Evolutionary conservation across 2,113 vertebrate genomes (phyloP).

Genomic region (Leptocoma aspasia): DNA sequence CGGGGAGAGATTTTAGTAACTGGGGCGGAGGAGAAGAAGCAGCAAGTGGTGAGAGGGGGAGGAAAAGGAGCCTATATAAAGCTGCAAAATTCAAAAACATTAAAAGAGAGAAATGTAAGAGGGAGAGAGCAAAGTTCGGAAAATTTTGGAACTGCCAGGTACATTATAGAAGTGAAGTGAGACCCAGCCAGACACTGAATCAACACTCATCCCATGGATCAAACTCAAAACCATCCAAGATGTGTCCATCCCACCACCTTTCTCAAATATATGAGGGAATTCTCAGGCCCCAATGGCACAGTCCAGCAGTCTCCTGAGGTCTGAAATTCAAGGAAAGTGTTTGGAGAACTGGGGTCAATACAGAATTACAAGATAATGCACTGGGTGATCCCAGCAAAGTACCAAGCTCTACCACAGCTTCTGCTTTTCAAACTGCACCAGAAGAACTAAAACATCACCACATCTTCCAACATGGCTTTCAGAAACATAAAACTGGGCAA

Average conservation of each 20-base stretch:
- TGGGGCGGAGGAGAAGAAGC: conserved; percentile 8
- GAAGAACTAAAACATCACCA: neutral
- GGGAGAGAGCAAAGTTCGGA: neutral
- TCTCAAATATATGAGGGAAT: accelerated
- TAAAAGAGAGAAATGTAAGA: neutral
- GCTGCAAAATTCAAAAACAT: neutral
- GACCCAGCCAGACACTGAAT: neutral
- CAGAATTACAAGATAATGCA: neutral
- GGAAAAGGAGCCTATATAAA: conserved; percentile 33
- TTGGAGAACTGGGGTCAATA: neutral
- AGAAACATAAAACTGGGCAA: neutral
- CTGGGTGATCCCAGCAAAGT: neutral
- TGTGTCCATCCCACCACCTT: neutral
- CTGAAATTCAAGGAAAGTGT: neutral
- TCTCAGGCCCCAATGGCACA: neutral
- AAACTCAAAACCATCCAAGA: neutral
- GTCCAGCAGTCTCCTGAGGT: neutral
- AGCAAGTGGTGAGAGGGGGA: conserved; percentile 1
- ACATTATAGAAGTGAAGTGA: neutral
- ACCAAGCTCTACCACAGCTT: neutral
- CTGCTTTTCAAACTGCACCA: neutral
- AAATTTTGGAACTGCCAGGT: neutral
- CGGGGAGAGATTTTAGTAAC: conserved; percentile 15
- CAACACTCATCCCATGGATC: neutral
- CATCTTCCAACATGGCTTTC: neutral